phyloP scores from a whole-genome alignment of 2,797 vertebrate species.

The Naso thynnoides region DNA sequence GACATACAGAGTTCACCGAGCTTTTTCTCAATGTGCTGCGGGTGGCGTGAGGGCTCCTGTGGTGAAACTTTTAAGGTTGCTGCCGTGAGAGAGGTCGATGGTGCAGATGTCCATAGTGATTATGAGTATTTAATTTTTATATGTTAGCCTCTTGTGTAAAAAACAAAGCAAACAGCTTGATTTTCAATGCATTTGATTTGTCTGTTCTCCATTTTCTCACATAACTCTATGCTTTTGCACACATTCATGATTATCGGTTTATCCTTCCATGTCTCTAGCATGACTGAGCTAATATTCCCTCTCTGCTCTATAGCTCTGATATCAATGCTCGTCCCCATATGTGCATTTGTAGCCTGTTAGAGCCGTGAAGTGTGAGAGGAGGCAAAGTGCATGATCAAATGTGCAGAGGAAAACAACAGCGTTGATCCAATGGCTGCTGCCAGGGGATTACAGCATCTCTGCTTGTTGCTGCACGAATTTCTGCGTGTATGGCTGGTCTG shows the following conservation, averaged over 20 bases:
- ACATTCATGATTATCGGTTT: not conserved
- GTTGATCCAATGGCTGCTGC: constrained; percentile 41
- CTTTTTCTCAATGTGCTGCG: constrained; percentile 37
- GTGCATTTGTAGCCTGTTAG: constrained; percentile 22
- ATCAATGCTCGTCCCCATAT: constrained; percentile 5
- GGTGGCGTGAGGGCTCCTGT: constrained; percentile 26
- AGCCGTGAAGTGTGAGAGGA: constrained; percentile 39
- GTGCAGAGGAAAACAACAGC: constrained; percentile 34
- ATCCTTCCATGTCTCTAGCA: not conserved
- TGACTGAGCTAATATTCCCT: not conserved
- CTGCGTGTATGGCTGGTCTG: constrained; percentile 20
- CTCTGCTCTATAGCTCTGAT: not conserved
- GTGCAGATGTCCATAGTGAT: not conserved
- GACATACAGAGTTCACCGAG: constrained; percentile 75
- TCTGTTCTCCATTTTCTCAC: too few relatives aligned
- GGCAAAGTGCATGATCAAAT: constrained; percentile 42
- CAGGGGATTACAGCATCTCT: constrained; percentile 49
- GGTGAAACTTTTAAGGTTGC: not conserved
- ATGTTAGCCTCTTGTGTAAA: too few relatives aligned
- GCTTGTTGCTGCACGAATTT: constrained; percentile 33
- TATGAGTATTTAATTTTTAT: too few relatives aligned
- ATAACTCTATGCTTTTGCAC: not conserved
- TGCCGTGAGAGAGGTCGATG: constrained; percentile 4
- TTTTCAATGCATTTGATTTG: not conserved
- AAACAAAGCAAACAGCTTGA: too few relatives aligned